A percentile compares a stretch with the other conserved stretches of the same genome.
phyloP scores from a whole-genome alignment of 1,140 invertebrate genomes.

The Eumeta japonica region DNA sequence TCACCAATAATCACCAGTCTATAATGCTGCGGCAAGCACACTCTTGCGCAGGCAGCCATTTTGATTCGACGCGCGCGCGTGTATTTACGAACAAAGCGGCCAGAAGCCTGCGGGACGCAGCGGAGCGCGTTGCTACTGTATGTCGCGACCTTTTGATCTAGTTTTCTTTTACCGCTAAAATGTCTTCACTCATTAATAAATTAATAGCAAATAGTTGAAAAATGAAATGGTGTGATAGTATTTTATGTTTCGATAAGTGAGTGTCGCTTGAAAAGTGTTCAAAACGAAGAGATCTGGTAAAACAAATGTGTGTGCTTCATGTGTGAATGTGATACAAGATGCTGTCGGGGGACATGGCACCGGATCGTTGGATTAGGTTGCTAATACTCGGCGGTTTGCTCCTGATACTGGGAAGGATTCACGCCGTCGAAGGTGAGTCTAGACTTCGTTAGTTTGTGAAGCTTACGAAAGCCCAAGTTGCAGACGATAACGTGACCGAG shows the following conservation, averaged over 20 bases:
- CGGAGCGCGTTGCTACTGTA: constrained; percentile 49
- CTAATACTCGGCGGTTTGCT: constrained; percentile 33
- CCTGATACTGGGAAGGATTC: constrained; percentile 33
- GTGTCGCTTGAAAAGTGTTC: constrained; percentile 43
- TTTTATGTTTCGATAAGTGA: constrained; percentile 55
- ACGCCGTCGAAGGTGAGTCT: constrained; percentile 45
- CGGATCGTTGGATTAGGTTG: constrained; percentile 53
- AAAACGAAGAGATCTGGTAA: constrained; percentile 47
- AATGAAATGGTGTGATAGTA: constrained; percentile 56
- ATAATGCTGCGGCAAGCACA: constrained; percentile 44
- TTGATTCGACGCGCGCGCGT: constrained; percentile 53
- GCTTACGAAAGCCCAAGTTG: constrained; percentile 49
- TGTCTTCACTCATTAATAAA: constrained; percentile 36
- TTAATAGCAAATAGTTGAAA: constrained; percentile 48
- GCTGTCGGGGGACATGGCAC: constrained; percentile 56
- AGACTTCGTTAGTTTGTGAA: constrained; percentile 20
- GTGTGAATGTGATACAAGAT: constrained; percentile 55
- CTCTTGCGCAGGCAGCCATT: constrained; percentile 38
- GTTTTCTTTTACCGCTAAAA: constrained; percentile 52
- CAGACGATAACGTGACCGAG: constrained; percentile 25
- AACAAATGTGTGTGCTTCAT: constrained; percentile 56
- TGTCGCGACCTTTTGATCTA: constrained; percentile 35
- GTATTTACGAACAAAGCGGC: constrained; percentile 55
- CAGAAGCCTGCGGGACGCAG: constrained; percentile 54
- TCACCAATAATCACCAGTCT: too few species aligned